A percentile compares a stretch with the other conserved stretches of the same genome.
Conservation (phyloP, 1,140 invertebrate species). For the Battus philenor region DNA sequence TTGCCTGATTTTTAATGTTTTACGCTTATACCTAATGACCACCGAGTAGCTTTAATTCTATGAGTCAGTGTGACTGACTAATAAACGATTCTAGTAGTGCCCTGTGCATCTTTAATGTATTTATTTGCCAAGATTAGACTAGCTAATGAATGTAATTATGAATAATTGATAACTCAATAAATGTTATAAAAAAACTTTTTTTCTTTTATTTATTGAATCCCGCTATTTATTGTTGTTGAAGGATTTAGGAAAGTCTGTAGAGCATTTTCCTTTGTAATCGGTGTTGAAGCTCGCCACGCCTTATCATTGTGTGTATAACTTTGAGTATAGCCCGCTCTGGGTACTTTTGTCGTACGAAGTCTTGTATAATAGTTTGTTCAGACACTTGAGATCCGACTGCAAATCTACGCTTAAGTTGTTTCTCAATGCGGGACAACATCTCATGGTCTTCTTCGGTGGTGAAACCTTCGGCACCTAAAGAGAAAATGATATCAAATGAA, state of each 20-base stretch:
- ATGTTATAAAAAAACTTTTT: conserved; percentile 9
- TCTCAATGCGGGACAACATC: conserved; percentile 91
- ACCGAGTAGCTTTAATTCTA: conserved; percentile 10
- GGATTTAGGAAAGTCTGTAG: conserved; percentile 86
- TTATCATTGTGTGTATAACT: conserved; percentile 95
- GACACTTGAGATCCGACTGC: conserved; percentile 97
- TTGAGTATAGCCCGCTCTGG: conserved; percentile 91
- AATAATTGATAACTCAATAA: conserved; percentile 20
- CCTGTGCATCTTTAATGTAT: conserved; percentile 5
- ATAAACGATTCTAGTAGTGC: conserved; percentile 1
- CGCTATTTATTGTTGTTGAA: not conserved
- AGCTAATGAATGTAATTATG: conserved; percentile 17
- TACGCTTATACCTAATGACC: too few relatives aligned
- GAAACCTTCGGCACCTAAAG: conserved; percentile 95
- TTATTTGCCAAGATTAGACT: conserved; percentile 4
- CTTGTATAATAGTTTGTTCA: conserved; percentile 94
- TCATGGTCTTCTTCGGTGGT: conserved; percentile 97
- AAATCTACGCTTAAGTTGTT: conserved; percentile 95
- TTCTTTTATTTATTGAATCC: not conserved
- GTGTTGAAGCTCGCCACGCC: conserved; percentile 96
- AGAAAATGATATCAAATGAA: too few relatives aligned
- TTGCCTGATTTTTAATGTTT: too few relatives aligned
- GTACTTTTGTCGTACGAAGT: conserved; percentile 96
- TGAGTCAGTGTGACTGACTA: conserved; percentile 2
- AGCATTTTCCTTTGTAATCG: conserved; percentile 98